Conservation (phyloP, 2,797 vertebrate species). For the Pseudopleuronectes americanus region DNA sequence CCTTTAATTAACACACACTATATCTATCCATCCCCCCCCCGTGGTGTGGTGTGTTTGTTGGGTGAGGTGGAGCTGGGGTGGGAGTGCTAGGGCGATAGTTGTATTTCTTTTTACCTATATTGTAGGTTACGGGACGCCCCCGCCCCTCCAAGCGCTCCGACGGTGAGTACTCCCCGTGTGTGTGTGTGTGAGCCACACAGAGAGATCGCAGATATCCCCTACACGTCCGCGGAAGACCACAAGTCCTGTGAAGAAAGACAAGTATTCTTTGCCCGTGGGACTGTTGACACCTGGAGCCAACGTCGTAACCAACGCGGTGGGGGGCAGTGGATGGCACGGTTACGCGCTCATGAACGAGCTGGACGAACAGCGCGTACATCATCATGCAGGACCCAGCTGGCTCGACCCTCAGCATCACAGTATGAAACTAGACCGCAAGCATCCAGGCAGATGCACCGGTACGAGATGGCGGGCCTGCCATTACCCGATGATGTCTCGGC, state of each 20-base stretch:
- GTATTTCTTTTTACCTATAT: no score
- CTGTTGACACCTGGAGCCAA: slow-evolving; percentile 89
- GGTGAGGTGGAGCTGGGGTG: no score
- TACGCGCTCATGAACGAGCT: slow-evolving; percentile 98
- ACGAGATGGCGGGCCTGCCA: slow-evolving; percentile 97
- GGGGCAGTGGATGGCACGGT: slow-evolving; percentile 95
- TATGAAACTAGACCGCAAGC: slow-evolving; percentile 94
- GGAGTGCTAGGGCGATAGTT: no score
- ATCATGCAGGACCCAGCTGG: slow-evolving; percentile 98
- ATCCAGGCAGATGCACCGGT: slow-evolving; percentile 98
- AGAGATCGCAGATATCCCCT: no score
- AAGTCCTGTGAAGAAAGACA: slow-evolving; percentile 99
- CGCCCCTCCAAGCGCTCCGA: no score
- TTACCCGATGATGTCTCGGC: slow-evolving; percentile 97
- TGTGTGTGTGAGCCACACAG: no score
- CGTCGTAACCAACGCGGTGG: slow-evolving; percentile 89
- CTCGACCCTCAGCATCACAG: slow-evolving; percentile 94
- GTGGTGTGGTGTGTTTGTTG: no score
- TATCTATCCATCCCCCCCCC: no score
- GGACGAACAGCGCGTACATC: slow-evolving; percentile 98
- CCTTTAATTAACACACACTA: no score
- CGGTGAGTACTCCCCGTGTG: no score
- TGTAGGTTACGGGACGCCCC: no score
- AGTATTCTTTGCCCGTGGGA: slow-evolving; percentile 94
- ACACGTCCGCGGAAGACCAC: no score